Conservation (phyloP, 1,140 invertebrate species). For the Rhyzopertha dominica region DNA sequence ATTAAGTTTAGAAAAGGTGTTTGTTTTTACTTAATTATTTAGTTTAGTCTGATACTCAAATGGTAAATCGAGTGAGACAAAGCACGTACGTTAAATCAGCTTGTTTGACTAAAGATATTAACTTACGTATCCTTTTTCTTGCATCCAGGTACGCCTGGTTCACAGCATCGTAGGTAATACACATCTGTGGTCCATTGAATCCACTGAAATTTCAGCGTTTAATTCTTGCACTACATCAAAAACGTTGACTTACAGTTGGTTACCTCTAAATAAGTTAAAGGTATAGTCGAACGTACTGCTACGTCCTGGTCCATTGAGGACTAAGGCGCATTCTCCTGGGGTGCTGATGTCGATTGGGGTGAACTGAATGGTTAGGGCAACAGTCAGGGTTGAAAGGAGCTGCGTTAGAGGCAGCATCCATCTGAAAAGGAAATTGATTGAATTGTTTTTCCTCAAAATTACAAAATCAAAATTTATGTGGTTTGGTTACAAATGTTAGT, state of each 20-base stretch:
- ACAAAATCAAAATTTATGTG: no score
- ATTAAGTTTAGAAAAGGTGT: no score
- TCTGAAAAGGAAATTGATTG: conserved; percentile 20
- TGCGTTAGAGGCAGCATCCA: conserved; percentile 9
- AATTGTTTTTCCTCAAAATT: background rate
- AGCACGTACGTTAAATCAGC: no score
- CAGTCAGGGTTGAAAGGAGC: no score
- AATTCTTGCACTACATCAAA: conserved; percentile 3
- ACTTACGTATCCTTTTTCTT: conserved; percentile 78
- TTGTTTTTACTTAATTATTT: no score
- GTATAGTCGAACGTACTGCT: conserved; percentile 77
- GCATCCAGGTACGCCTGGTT: conserved; percentile 85
- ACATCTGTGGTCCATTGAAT: conserved; percentile 67
- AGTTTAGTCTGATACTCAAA: no score
- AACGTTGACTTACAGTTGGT: conserved; percentile 57
- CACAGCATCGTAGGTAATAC: conserved; percentile 87
- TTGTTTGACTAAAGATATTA: conserved; percentile 9
- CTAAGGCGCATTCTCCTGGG: conserved; percentile 68
- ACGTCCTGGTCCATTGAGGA: conserved; percentile 66
- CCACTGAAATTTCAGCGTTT: conserved; percentile 52
- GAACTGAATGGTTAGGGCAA: conserved; percentile 34
- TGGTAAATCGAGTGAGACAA: no score
- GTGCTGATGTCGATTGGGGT: conserved; percentile 39
- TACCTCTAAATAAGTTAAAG: conserved; percentile 70
- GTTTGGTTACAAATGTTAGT: no score